Evolutionary conservation across 2,888 invertebrate genomes (phyloP), one percentile per base, ranked within the genome.

Genomic region (Sphaerophoria taeniata): DNA sequence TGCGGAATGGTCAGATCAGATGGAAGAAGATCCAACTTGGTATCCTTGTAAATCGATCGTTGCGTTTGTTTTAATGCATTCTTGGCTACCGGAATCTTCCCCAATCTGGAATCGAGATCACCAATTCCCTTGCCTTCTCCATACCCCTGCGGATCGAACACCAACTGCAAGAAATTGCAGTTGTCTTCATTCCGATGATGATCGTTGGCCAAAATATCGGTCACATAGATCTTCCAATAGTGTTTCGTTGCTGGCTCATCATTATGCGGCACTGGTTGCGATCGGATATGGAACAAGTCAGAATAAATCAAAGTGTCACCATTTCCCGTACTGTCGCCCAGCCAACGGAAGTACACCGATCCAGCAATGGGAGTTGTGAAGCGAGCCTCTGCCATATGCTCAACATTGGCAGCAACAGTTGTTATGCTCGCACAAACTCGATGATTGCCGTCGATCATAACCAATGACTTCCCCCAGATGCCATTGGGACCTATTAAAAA

Each of bases 201-300:
- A 87, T 94, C 95, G 0, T 95, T 93, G 89, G 97, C 96, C 55
- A 97, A 95, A 87, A 97, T 96, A 89, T 98, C 98, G 0, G 98
- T 98, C 24, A 96, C 96, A 89, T 95, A 97, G 71, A 98, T 94
- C 90, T 97, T 97, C 98, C 98, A 98, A 73, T 94, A 94, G 90
- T 98, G 97, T 89, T 95, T 94, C 0, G 97, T 96, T 9, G 36
- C 73, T 0, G 90, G 1, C 92, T 93, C 84, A 92, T 83, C 56
- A 93, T 72, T 31, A 0, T 83, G 83, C 24, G 75, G 77, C n/a
- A 75, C 74, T n/a, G 89, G 88, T 67, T 90, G 89, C 9, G 93
- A 92, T 84, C 94, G 93, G 0, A 95, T 94, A 88, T 96, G 95
- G 89, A 96, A 96, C 60, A 98, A 92, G 92, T 97, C 95, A 0